phyloP scores from a whole-genome alignment of 2,888 invertebrate genomes.

The Ganaspis brasiliensis region DNA sequence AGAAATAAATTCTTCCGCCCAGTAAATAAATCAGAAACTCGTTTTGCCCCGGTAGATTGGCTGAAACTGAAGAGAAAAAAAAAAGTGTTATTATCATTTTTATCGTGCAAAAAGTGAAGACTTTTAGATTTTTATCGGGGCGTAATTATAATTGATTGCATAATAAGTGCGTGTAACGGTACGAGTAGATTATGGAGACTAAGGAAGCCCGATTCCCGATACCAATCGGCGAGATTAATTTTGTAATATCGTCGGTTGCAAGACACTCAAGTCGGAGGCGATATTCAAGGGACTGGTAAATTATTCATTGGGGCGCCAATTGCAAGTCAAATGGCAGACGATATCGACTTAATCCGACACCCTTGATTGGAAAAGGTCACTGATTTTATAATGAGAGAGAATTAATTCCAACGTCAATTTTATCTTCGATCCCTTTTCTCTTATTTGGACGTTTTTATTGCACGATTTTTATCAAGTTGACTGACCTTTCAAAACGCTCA shows the following conservation, averaged over 20 bases:
- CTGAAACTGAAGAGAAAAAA: not conserved
- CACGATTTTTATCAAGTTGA: too few species aligned
- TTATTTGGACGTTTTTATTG: not conserved
- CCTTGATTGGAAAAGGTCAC: conserved; percentile 34
- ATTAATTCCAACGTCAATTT: conserved; percentile 7
- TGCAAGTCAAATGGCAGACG: conserved; percentile 54
- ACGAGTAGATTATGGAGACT: conserved; percentile 53
- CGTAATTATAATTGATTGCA: conserved; percentile 38
- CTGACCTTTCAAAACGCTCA: too few species aligned
- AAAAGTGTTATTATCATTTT: not conserved
- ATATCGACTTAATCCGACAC: conserved; percentile 52
- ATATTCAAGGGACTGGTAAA: conserved; percentile 58
- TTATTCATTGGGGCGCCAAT: conserved; percentile 58
- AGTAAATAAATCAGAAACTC: conserved; percentile 7
- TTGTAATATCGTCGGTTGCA: conserved; percentile 56
- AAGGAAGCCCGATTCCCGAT: conserved; percentile 56
- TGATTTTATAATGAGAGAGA: conserved; percentile 29
- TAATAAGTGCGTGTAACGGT: conserved; percentile 49
- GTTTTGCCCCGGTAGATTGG: not conserved
- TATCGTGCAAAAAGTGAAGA: not conserved
- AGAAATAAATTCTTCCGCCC: not conserved
- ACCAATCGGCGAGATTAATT: conserved; percentile 55
- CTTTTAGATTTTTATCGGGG: conserved; percentile 7
- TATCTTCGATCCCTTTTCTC: not conserved
- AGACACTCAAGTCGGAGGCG: conserved; percentile 54